Evolutionary conservation across 2,888 invertebrate species (phyloP).

Genomic region (Epinotia nisella): DNA sequence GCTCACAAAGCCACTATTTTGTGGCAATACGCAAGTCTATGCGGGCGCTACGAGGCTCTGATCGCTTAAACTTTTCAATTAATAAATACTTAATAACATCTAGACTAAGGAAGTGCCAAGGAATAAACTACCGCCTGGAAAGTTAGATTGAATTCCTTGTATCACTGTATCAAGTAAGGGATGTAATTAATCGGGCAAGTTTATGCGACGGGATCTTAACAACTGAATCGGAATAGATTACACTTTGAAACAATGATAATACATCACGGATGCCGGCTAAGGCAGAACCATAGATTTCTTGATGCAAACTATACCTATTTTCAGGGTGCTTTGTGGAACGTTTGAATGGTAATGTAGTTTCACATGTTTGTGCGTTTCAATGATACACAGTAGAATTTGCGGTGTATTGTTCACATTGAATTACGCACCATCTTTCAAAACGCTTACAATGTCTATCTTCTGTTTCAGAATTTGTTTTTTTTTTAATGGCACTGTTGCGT

Average conservation of each 20-base stretch:
- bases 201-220: slow-evolving; percentile 36
- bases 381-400: too few relatives aligned
- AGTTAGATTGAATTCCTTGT: slow-evolving; percentile 39
- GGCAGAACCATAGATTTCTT: not conserved
- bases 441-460: too few relatives aligned
- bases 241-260: slow-evolving; percentile 28
- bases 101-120: not conserved
- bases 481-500: too few relatives aligned
- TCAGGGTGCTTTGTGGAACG: too few relatives aligned
- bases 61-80: not conserved
- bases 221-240: slow-evolving; percentile 36
- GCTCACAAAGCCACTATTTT: too few relatives aligned
- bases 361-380: too few relatives aligned
- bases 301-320: not conserved
- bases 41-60: not conserved
- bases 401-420: too few relatives aligned
- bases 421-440: too few relatives aligned
- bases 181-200: slow-evolving; percentile 40
- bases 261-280: slow-evolving; percentile 20
- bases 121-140: slow-evolving; percentile 1
- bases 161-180: slow-evolving; percentile 31
- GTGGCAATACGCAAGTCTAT: too few relatives aligned
- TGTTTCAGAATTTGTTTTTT: too few relatives aligned
- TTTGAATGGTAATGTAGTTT: too few relatives aligned
- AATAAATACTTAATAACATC: not conserved